Percentiles rank a stretch among this genome's conserved stretches.
These are phyloP conservation scores for Noturus placidus DNA, from an alignment of 2,113 vertebrate genomes.

Conservation along the genomic window DNA sequence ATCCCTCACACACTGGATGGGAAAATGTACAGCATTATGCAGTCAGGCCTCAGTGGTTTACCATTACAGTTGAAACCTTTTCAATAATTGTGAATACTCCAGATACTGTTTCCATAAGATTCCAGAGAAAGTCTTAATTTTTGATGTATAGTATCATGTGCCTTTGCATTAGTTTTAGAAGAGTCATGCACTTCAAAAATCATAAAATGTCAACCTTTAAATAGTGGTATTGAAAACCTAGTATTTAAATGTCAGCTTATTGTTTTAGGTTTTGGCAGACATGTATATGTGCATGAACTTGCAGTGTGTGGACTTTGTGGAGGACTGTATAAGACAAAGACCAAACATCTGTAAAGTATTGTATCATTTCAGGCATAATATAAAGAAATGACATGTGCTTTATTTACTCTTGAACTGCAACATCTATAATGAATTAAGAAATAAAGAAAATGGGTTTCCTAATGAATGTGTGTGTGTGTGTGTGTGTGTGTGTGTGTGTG, in stretches of 20 bases:
- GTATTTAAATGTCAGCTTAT: slow-evolving; percentile 32
- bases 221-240: slow-evolving; percentile 11
- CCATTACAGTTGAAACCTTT: slow-evolving; percentile 1
- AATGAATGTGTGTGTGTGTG: background rate
- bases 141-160: slow-evolving; percentile 22
- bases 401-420: background rate
- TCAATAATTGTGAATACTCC: background rate
- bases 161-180: slow-evolving; percentile 24
- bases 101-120: background rate
- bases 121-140: background rate
- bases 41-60: slow-evolving; percentile 13
- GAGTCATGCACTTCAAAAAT: slow-evolving; percentile 26
- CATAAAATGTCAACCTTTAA: slow-evolving; percentile 27
- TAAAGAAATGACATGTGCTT: background rate
- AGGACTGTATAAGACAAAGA: background rate
- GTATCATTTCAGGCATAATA: background rate
- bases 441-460: background rate
- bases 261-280: slow-evolving; percentile 19
- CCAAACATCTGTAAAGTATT: background rate
- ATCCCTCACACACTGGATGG: background rate
- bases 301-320: background rate
- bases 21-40: slow-evolving; percentile 3
- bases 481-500: slow-evolving; percentile 5
- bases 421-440: background rate
- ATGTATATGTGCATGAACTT: background rate